Evolutionary conservation across 1,140 invertebrate species (phyloP), one percentile per base, ranked within the genome.

Genomic region (Harlomillsia oculata): DNA sequence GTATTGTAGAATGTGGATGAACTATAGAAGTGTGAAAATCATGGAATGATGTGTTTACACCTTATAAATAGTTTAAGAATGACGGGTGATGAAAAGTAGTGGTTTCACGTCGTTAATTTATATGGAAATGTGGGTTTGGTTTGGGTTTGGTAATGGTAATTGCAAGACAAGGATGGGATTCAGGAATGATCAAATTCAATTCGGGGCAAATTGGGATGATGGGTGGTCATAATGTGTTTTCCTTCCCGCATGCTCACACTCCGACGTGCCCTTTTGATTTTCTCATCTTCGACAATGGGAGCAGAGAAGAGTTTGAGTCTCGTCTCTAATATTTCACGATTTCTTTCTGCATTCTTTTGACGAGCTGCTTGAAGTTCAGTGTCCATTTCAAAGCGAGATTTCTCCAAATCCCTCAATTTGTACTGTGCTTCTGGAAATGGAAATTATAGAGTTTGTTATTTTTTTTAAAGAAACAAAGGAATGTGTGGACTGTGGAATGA

Each of bases 271-370:
- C 57, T 32, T 5, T 39, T 36, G 34, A 62, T 58, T 29, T 60
- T 62, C 32, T 65, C 60, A 21, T 60, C 60, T 43, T 65, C 59
- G 11, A 60, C 63, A 36, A 62, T 65, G 3, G 60, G 60, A 13
- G 63, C 63, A 54, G 43, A 50, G 41, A 62, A 65, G 16, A 65
- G 50, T 51, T 62, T 72, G 25, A 84, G 69, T 68, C 80, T 76
- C 18, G 80, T 75, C 65, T 83, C 79, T 23, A 84, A 65, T 23
- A 81, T 70, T 66, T 83, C 77, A 58, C 82, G 78, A 14, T 77
- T 78, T 49, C 78, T 73, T 69, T 85, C 83, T 8, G 82, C 74
- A 49, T 82, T 80, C 72, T 83, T 85, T 65, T 79, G 74, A 48
- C 77, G 73, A 2, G 84, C 82, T 43, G 75, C 71, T 63, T 73